Conservation (phyloP, 2,113 vertebrate species). For the Platysteira castanea region DNA sequence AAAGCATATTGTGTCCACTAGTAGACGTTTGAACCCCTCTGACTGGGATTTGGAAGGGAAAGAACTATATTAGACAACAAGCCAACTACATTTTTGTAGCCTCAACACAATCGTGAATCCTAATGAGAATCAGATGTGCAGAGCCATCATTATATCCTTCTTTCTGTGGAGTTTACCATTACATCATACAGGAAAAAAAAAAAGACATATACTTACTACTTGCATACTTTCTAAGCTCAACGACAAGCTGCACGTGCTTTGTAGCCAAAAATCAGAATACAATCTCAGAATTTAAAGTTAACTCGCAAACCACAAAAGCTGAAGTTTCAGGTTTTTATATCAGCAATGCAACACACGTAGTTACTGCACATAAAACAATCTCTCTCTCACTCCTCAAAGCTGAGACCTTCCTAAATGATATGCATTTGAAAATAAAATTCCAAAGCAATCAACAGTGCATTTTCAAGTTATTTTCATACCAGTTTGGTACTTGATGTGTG, state of each 20-base stretch:
- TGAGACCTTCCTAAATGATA: not conserved
- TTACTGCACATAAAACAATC: not conserved
- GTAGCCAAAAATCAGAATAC: not conserved
- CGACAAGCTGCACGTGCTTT: not conserved
- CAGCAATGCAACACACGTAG: not conserved
- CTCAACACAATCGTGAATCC: constrained; percentile 1
- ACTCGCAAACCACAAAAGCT: not conserved
- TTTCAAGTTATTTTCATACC: not conserved
- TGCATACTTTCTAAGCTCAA: not conserved
- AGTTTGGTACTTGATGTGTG: not conserved
- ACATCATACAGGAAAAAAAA: not conserved
- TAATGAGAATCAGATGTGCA: constrained; percentile 43
- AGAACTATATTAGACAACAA: not conserved
- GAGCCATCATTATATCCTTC: constrained; percentile 14
- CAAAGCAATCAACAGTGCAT: not conserved
- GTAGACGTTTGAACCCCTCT: not conserved
- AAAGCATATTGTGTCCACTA: not conserved
- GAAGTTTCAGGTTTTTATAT: not conserved
- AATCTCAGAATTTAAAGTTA: not conserved
- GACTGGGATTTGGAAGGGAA: not conserved
- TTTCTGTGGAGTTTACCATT: constrained; percentile 5
- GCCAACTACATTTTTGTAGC: not conserved
- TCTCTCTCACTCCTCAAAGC: not conserved
- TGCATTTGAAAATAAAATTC: not conserved
- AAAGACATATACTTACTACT: not conserved